phyloP scores from a whole-genome alignment of 2,888 invertebrate genomes.

The Microplitis manilae region DNA sequence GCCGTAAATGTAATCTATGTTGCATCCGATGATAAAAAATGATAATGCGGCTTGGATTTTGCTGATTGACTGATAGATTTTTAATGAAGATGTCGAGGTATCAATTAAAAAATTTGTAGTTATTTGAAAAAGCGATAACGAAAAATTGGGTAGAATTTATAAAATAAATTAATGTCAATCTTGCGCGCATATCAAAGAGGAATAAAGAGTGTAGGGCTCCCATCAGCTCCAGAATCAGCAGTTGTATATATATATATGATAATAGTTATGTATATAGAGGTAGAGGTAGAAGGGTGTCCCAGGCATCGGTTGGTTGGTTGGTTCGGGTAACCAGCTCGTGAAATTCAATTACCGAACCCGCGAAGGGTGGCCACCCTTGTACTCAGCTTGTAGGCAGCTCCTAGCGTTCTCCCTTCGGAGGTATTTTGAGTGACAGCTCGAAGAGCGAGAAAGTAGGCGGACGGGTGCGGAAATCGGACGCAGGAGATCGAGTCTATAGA shows the following conservation, averaged over 20 bases:
- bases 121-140: neutral
- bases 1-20: no score
- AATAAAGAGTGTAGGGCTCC: constrained; percentile 2
- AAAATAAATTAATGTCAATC: constrained; percentile 5
- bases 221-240: constrained; percentile 1
- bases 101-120: no score
- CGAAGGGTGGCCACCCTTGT: constrained; percentile 50
- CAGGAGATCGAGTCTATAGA: constrained; percentile 7
- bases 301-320: constrained; percentile 54
- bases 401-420: constrained; percentile 32
- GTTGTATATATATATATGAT: neutral
- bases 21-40: no score
- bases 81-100: no score
- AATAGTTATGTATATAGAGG: constrained; percentile 12
- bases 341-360: constrained; percentile 71
- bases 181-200: constrained; percentile 6
- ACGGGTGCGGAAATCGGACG: constrained; percentile 19
- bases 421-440: constrained; percentile 67
- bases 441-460: constrained; percentile 64
- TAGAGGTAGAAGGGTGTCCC: constrained; percentile 31
- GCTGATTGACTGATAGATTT: no score
- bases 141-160: neutral
- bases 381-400: neutral
- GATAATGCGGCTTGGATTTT: no score
- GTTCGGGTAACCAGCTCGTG: constrained; percentile 71